Evolutionary conservation across 2,888 invertebrate genomes (phyloP).

Genomic region (Tholera decimalis): DNA sequence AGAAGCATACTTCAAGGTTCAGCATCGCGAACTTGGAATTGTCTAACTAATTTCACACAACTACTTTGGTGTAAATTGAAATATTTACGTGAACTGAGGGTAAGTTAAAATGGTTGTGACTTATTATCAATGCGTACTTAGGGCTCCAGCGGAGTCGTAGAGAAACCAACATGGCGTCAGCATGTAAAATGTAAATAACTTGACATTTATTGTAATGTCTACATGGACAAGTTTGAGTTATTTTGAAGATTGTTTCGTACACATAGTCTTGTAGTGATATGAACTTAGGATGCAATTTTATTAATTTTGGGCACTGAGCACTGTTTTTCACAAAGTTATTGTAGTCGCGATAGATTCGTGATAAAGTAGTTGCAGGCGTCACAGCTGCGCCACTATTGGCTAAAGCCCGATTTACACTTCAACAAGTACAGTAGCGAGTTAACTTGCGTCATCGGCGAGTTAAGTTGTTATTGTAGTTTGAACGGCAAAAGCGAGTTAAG

Average conservation of each 20-base stretch:
- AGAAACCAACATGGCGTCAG: conserved; percentile 90
- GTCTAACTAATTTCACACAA: conserved; percentile 92
- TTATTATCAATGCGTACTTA: conserved; percentile 74
- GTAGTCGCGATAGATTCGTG: conserved; percentile 52
- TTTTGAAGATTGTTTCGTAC: conserved; percentile 37
- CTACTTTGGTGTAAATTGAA: conserved; percentile 92
- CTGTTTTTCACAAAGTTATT: conserved; percentile 47
- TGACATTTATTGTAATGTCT: conserved; percentile 77
- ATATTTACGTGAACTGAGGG: conserved; percentile 89
- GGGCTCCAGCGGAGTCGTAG: conserved; percentile 83
- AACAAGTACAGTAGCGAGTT: too few relatives aligned
- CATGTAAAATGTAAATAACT: conserved; percentile 90
- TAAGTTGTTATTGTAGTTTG: too few relatives aligned
- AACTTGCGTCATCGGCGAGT: too few relatives aligned
- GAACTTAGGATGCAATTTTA: conserved; percentile 12
- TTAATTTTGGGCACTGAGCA: conserved; percentile 34
- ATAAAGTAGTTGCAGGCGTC: conserved; percentile 51
- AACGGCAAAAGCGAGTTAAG: too few relatives aligned
- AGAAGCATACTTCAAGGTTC: conserved; percentile 93
- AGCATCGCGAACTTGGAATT: conserved; percentile 94
- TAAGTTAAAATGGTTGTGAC: conserved; percentile 79
- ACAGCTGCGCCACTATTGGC: conserved; percentile 56
- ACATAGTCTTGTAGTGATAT: conserved; percentile 41
- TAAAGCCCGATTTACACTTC: too few relatives aligned
- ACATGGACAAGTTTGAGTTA: conserved; percentile 62